Evolutionary conservation across 1,140 invertebrate species (phyloP).

Genomic region (Vollenhovia emeryi): DNA sequence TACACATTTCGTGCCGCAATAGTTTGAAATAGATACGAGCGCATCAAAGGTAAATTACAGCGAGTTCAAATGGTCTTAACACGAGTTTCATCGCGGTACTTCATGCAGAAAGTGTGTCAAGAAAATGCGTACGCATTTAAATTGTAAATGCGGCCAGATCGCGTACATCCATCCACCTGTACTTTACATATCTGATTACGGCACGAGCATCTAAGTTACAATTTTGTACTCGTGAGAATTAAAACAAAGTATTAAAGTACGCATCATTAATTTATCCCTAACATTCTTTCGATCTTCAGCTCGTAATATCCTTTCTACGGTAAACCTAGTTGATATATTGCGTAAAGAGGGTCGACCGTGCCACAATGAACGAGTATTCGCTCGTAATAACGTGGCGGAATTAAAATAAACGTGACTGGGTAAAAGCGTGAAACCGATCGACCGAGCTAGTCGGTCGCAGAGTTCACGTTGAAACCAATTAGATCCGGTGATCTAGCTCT

Average conservation of each 20-base stretch:
- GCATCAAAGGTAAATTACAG: conserved; percentile 20
- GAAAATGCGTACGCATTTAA: conserved; percentile 14
- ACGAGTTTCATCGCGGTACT: neutral
- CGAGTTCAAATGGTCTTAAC: conserved; percentile 12
- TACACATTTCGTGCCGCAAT: conserved; percentile 13
- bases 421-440: conserved; percentile 21
- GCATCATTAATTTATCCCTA: neutral
- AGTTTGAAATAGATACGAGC: conserved; percentile 16
- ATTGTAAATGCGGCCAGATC: conserved; percentile 6
- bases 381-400: neutral
- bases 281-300: neutral
- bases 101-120: conserved; percentile 43
- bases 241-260: neutral
- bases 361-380: neutral
- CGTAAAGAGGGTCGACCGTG: neutral
- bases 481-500: conserved; percentile 7
- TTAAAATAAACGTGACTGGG: neutral
- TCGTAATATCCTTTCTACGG: neutral
- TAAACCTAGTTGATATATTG: neutral
- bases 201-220: neutral
- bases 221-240: neutral
- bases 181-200: neutral
- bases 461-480: conserved; percentile 47
- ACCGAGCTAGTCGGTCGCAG: conserved; percentile 8
- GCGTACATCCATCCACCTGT: neutral